Percentiles rank a stretch among this genome's conserved stretches.
These are phyloP conservation scores for Euphydryas editha DNA, from an alignment of 2,888 invertebrate genomes.

Conservation along the genomic window DNA sequence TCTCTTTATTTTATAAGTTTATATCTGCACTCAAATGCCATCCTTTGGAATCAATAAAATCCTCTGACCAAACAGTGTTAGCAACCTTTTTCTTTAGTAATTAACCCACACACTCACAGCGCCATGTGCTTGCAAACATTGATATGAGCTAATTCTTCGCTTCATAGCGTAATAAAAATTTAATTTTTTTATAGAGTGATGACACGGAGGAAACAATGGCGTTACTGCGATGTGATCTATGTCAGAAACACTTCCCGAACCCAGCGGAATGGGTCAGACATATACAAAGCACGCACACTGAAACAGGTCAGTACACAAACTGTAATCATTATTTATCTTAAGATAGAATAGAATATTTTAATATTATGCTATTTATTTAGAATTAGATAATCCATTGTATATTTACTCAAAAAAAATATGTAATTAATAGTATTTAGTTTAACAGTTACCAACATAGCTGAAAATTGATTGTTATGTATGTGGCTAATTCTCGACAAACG, in stretches of 20 bases:
- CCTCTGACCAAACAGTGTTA: too few species aligned
- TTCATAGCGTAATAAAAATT: background rate
- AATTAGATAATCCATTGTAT: background rate
- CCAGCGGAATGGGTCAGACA: conserved; percentile 95
- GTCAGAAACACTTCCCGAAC: conserved; percentile 89
- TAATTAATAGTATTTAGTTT: too few species aligned
- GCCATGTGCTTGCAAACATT: too few species aligned
- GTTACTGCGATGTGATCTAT: conserved; percentile 90
- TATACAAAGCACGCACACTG: conserved; percentile 92
- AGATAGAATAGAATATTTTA: conserved; percentile 1
- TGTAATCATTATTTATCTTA: background rate
- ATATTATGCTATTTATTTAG: background rate
- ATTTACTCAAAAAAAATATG: background rate
- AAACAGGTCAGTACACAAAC: conserved; percentile 75
- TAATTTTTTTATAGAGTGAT: conserved; percentile 78
- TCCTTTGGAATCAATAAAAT: too few species aligned
- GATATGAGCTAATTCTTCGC: too few species aligned
- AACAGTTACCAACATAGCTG: conserved; percentile 66
- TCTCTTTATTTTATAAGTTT: too few species aligned
- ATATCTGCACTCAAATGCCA: too few species aligned
- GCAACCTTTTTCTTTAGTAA: too few species aligned
- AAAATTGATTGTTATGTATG: conserved; percentile 78
- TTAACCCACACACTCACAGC: too few species aligned
- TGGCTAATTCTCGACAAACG: conserved; percentile 80
- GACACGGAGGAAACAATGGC: conserved; percentile 89